Evolutionary conservation across 2,888 invertebrate species (phyloP).

Genomic region (Deroplatys truncata): DNA sequence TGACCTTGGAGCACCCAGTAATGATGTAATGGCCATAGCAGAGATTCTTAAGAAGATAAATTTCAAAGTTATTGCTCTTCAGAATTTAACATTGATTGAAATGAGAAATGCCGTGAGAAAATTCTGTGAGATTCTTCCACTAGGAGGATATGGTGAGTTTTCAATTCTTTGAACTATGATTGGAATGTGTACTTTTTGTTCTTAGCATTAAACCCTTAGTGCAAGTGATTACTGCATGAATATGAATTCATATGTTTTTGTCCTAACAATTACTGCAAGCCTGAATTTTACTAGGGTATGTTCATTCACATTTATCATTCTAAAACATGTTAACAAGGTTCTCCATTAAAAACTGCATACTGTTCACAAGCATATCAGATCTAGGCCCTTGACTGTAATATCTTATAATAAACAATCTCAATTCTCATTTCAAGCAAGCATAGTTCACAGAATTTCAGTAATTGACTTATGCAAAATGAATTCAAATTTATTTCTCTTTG

Average conservation of each 20-base stretch:
- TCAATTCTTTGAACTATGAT: background rate
- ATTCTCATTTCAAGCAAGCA: too few species aligned
- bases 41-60: slow-evolving; percentile 38
- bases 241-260: background rate
- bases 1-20: slow-evolving; percentile 37
- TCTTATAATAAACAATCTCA: too few species aligned
- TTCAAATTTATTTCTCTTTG: too few species aligned
- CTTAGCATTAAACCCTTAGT: background rate
- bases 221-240: background rate
- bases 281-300: too few species aligned
- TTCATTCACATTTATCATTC: too few species aligned
- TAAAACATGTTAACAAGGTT: too few species aligned
- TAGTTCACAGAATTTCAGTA: too few species aligned
- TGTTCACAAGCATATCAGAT: too few species aligned
- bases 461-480: too few species aligned
- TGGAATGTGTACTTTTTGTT: too few species aligned
- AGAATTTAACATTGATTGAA: slow-evolving; percentile 39
- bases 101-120: slow-evolving; percentile 40
- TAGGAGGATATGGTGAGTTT: slow-evolving; percentile 42
- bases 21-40: slow-evolving; percentile 39
- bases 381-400: too few species aligned
- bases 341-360: too few species aligned
- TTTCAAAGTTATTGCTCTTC: slow-evolving; percentile 40
- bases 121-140: slow-evolving; percentile 37
- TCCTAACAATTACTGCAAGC: background rate